Evolutionary conservation across 2,113 vertebrate genomes (phyloP), one percentile per base, ranked within the genome.

Genomic region (Cololabis saira): DNA sequence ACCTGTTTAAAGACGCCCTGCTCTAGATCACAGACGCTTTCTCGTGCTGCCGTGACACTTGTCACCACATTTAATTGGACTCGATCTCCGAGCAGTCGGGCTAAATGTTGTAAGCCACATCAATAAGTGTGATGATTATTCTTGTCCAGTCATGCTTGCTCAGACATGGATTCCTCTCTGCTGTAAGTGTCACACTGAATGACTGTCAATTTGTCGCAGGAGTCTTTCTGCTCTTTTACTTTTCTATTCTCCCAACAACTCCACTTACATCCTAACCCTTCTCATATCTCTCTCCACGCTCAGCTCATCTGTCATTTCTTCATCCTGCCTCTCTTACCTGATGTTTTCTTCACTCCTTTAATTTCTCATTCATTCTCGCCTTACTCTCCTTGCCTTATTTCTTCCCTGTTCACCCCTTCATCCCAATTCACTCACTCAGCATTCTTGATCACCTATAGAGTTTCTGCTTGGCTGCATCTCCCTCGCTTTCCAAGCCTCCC

Each of bases 181-280:
- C 70, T 80, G 67, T 66, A 73, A 53, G 52, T 74, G 81, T 79
- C 86, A 69, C 19, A 80, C 74, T 83, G 52, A 76, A 76, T 83
- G 67, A 82, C 22, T 58, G 66, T 84, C 83, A 77, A 21, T 54
- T 66, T 27, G 49, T 68, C 22, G 1, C 69, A 61, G 68, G 18
- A 55, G 59, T 63, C 64, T 15, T 43, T 43, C 41, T 52, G 18
- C 16, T 30, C 16, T 18, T 61, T 45, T 47, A 14, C 41, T 40
- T 15, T 33, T 43, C 47, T 57, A 37, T 49, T 43, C 56, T 56
- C 45, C 67, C 22, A 14, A 24, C 45, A 37, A 66, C 40, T 43
- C 33, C 2, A 50, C 61, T 13, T 44, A 17, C 30, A 51, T 50
- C 16, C 14, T 44, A 30, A 18, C 22, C 17, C 21, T 41, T 45